Evolutionary conservation across 2,113 vertebrate genomes (phyloP).

Genomic region (Aldabrachelys gigantea): DNA sequence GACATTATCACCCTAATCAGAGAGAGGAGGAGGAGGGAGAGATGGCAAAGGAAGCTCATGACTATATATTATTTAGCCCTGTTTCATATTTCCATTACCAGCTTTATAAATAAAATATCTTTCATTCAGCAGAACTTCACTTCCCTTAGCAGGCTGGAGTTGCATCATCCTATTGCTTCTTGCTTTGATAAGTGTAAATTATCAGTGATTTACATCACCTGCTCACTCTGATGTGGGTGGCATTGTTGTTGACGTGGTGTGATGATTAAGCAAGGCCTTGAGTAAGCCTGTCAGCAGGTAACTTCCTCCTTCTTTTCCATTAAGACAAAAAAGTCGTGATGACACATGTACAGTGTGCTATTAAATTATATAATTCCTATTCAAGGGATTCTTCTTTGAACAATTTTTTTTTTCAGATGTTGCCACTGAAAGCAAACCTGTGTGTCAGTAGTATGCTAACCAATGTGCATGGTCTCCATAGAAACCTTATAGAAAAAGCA

Average conservation of each 20-base stretch:
- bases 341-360: background rate
- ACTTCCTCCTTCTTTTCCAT: background rate
- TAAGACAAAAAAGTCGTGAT: background rate
- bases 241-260: background rate
- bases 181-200: background rate
- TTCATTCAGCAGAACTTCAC: background rate
- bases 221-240: background rate
- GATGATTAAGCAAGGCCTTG: background rate
- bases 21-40: too few relatives aligned
- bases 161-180: background rate
- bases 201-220: background rate
- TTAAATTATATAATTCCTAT: background rate
- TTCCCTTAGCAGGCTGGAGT: background rate
- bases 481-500: constrained; percentile 8
- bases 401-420: constrained; percentile 4
- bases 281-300: background rate
- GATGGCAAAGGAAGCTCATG: accelerated
- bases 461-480: constrained; percentile 6
- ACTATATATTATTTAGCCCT: too few relatives aligned
- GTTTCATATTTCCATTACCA: background rate
- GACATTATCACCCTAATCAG: background rate
- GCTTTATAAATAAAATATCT: background rate
- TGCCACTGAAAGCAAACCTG: background rate
- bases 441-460: background rate
- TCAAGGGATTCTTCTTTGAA: background rate